Conservation (phyloP, 2,888 invertebrate genomes). For the Stenoptilia bipunctidactyla region DNA sequence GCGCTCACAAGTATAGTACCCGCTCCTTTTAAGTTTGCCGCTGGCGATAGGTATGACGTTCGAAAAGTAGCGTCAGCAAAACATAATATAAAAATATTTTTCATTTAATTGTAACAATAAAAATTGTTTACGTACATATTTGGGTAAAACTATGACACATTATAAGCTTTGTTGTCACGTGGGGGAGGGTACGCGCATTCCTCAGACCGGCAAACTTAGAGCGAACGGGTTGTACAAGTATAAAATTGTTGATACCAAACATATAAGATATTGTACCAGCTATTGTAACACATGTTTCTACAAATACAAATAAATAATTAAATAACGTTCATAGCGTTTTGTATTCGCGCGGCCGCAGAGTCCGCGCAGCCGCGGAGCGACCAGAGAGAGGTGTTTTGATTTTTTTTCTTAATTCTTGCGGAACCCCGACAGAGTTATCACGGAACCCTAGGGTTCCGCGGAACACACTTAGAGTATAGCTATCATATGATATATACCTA, state of each 20-base stretch:
- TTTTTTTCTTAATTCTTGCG: too few relatives aligned
- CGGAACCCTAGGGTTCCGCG: slow-evolving; percentile 8
- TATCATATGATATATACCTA: neutral
- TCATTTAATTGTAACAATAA: slow-evolving; percentile 4
- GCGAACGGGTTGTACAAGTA: slow-evolving; percentile 1
- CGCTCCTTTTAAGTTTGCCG: slow-evolving; percentile 5
- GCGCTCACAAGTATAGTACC: slow-evolving; percentile 8
- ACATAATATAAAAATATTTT: neutral
- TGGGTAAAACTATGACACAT: too few relatives aligned
- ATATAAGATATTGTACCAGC: too few relatives aligned
- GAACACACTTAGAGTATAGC: slow-evolving; percentile 12
- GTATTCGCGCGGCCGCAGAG: slow-evolving; percentile 5
- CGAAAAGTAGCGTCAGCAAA: slow-evolving; percentile 2
- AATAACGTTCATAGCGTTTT: slow-evolving; percentile 7
- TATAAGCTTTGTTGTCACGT: too few relatives aligned
- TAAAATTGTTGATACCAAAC: slow-evolving; percentile 3
- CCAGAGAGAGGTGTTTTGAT: too few relatives aligned
- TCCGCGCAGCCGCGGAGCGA: slow-evolving; percentile 1
- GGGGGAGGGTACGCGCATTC: too few relatives aligned
- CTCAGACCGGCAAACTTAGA: too few relatives aligned
- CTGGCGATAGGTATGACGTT: slow-evolving; percentile 7
- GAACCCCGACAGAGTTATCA: too few relatives aligned
- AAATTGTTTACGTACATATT: too few relatives aligned
- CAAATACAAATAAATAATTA: slow-evolving; percentile 5
- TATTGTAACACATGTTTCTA: slow-evolving; percentile 6